Evolutionary conservation across 2,888 invertebrate genomes (phyloP), one percentile per base, ranked within the genome.

Genomic region (Sisyra nigra): DNA sequence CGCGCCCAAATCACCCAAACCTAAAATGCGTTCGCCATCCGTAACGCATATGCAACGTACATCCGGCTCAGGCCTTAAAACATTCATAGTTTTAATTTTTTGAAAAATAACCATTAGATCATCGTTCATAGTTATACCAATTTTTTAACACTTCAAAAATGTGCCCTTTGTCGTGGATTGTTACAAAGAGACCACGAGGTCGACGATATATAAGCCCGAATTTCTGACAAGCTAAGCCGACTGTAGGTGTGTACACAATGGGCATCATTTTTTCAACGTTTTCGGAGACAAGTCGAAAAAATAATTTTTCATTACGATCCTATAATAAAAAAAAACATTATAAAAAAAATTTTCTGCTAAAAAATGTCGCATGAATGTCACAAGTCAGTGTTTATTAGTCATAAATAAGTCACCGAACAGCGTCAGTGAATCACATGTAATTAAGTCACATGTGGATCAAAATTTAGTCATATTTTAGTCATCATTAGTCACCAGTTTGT

Each of bases 181-280:
- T 93, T 52, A 98, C 80, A 60, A 94, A 98, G 8, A 97, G 74
- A 46, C 97, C 97, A 56, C 93, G 80, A 0, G 96, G 94, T 57
- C 92, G 74, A 48, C 94, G 74, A 62, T 88, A 94, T 59, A 96
- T 89, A 48, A 93, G 76, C 36, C 96, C 96, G 57, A 94, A 97
- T 57, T 88, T 86, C 67, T 96, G 96, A 60, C 97, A 97, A 0
- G 96, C 97, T 57, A 87, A 68, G 1, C 97, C 97, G 13, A 97
- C 97, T 1, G 96, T 96, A 0, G 97, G 97, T 1, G 97, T 98
- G 62, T 97, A 97, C 13, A 98, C 91, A 54, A 97, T 91, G 1
- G 97, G 97, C 80, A 97, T 84, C 66, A 93, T 77, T 57, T 81
- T 76, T 62, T 94, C 91, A 47, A 94, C 82, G 62, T 97, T 87